phyloP scores from a whole-genome alignment of 2,888 invertebrate genomes.

The Atethmia centrago region DNA sequence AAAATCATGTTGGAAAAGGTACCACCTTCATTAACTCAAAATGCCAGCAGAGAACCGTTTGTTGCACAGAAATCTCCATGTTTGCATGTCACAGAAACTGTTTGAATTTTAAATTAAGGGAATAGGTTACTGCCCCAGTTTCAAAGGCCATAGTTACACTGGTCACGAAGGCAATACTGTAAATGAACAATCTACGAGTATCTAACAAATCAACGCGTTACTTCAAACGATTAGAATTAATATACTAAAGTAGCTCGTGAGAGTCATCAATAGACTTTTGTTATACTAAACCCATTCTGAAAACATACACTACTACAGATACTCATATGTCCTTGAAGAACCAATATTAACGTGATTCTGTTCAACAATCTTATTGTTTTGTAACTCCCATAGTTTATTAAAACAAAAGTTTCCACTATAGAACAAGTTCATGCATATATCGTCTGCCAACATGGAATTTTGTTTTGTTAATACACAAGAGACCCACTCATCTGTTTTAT shows the following conservation, averaged over 20 bases:
- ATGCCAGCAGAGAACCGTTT: conserved; percentile 66
- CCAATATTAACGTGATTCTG: conserved; percentile 42
- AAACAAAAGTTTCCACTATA: conserved; percentile 20
- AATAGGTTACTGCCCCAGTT: conserved; percentile 79
- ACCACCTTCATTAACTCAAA: conserved; percentile 55
- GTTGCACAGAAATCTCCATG: conserved; percentile 66
- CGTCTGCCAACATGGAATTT: conserved; percentile 27
- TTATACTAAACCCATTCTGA: conserved; percentile 40
- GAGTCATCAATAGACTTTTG: conserved; percentile 48
- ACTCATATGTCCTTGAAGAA: conserved; percentile 36
- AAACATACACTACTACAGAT: conserved; percentile 32
- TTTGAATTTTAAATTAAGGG: conserved; percentile 79
- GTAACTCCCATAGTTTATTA: conserved; percentile 14
- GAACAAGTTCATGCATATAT: conserved; percentile 15
- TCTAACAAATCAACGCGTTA: conserved; percentile 40
- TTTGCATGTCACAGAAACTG: conserved; percentile 69
- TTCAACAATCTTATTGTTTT: conserved; percentile 35
- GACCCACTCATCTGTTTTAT: conserved; percentile 28
- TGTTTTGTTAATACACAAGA: conserved; percentile 18
- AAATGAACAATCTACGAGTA: conserved; percentile 58
- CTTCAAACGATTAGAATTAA: conserved; percentile 38
- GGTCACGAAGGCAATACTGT: conserved; percentile 66
- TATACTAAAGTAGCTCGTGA: conserved; percentile 49
- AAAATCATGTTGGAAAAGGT: conserved; percentile 17
- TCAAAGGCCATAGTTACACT: conserved; percentile 71